Evolutionary conservation across 2,888 invertebrate genomes (phyloP), one percentile per base, ranked within the genome.

Genomic region (Euclidia mi): DNA sequence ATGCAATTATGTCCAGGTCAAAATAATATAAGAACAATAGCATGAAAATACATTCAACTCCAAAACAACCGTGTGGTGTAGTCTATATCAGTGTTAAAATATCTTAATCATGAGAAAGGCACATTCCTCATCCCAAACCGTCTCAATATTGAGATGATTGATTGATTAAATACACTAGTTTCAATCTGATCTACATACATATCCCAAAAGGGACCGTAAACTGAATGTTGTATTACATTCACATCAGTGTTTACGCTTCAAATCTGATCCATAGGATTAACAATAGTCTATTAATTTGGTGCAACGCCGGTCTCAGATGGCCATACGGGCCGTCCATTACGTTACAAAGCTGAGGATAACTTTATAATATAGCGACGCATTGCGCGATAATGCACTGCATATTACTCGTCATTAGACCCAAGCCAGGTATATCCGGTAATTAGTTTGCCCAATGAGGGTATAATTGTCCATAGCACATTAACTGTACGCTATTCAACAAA

Each of bases 301-400:
- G 73, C 79, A 75, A 68, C 72, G 56, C 78, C 61, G 88, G 91
- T 80, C 93, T 90, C 93, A 94, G 92, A 91, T 94, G 93, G 88
- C 79, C 77, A 71, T 74, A 81, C 78, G 81, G 84, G 80, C 81
- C 87, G 85, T 92, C 79, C 83, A 91, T 92, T 92, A 92, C 75
- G 61, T 69, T 55, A 77, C 88, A 91, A 92, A 93, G 92, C 94
- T 87, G 72, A 80, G 90, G 90, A 89, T 92, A 90, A 88, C 85
- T 85, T 86, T 75, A 80, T 84, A 87, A 86, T 88, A 89, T 89
- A 88, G 85, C 89, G 79, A 82, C 82, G 67, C 75, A 82, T 78
- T 79, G 81, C 75, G 73, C 82, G 79, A 81, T 90, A 91, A 92
- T 92, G 84, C 85, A 88, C 87, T 87, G 89, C 87, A 88, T 91